These are phyloP conservation scores for Pilophorus perplexus DNA, from an alignment of 2,888 invertebrate genomes.

Conservation along the genomic window DNA sequence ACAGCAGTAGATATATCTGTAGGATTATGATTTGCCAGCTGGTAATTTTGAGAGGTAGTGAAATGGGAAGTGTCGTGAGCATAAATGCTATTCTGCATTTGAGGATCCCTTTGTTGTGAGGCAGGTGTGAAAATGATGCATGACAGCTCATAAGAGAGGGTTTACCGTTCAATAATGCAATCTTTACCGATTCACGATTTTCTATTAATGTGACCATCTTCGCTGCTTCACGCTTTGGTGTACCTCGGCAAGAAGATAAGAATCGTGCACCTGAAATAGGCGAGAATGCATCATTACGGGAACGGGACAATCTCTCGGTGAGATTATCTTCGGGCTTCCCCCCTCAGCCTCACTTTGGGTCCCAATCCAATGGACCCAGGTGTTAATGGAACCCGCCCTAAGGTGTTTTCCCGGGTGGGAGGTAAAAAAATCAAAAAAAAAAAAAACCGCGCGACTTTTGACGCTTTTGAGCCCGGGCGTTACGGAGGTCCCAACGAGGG, in stretches of 20 bases:
- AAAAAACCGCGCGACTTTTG: conserved; percentile 7
- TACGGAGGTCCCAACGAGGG: conserved; percentile 1
- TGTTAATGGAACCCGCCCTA: conserved; percentile 7
- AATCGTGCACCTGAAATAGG: conserved; percentile 20
- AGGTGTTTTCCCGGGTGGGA: neutral
- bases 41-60: no score
- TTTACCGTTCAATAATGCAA: conserved; percentile 12
- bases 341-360: neutral
- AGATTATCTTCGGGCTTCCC: neutral
- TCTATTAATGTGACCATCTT: conserved; percentile 13
- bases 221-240: conserved; percentile 5
- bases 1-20: no score
- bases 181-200: conserved; percentile 22
- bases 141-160: neutral
- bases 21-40: no score
- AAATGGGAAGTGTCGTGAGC: no score
- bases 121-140: conserved; percentile 16
- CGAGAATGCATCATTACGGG: conserved; percentile 11
- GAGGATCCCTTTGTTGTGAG: no score
- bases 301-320: conserved; percentile 7
- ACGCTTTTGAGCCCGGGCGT: conserved; percentile 1
- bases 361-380: no score
- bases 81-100: no score
- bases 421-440: no score
- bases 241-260: neutral